A percentile compares a stretch with the other conserved stretches of the same genome.
phyloP scores from a whole-genome alignment of 2,888 invertebrate species.

The Nemotelus nigrinus region DNA sequence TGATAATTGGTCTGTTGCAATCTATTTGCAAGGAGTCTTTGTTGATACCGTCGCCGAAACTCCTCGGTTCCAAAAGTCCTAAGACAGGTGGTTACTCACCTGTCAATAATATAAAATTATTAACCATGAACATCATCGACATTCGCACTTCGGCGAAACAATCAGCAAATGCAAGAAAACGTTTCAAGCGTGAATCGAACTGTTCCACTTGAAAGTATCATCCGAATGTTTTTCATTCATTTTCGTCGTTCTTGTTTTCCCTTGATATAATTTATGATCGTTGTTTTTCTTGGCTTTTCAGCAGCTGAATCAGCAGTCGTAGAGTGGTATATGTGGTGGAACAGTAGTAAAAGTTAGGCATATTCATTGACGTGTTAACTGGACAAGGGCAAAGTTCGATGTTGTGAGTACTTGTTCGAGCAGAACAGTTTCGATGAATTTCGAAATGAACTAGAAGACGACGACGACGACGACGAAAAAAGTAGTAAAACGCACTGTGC shows the following conservation, averaged over 20 bases:
- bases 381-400: background rate
- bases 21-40: too few relatives aligned
- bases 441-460: background rate
- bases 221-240: background rate
- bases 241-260: background rate
- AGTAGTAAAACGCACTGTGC: too few relatives aligned
- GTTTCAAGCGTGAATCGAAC: background rate
- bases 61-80: too few relatives aligned
- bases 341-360: background rate
- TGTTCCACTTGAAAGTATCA: background rate
- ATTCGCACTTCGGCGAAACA: background rate
- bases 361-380: background rate
- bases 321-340: too few relatives aligned
- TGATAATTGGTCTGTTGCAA: too few relatives aligned
- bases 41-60: too few relatives aligned
- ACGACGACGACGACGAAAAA: too few relatives aligned
- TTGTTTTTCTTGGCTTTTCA: background rate
- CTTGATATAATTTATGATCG: background rate
- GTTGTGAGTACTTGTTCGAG: background rate
- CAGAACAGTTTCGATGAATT: background rate
- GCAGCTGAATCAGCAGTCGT: too few relatives aligned
- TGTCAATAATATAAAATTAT: background rate
- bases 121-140: background rate
- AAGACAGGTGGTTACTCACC: too few relatives aligned
- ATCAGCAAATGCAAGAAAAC: background rate